phyloP scores from a whole-genome alignment of 2,113 vertebrate species.

The Microcebus ravelobensis region DNA sequence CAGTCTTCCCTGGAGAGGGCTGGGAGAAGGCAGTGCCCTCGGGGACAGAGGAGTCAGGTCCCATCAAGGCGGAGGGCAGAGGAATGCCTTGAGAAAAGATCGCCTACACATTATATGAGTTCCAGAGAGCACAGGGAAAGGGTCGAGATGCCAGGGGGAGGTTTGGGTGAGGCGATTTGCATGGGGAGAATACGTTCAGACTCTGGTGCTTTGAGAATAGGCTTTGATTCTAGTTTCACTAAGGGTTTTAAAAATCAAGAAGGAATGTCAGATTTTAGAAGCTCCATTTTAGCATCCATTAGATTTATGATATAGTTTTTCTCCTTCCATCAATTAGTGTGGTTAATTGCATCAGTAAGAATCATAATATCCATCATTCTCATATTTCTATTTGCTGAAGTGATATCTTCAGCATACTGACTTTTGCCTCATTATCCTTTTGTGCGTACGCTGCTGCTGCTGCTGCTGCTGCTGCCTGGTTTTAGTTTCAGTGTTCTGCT shows the following conservation, averaged over 20 bases:
- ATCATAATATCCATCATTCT: no score
- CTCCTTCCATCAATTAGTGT: neutral
- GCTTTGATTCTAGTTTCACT: no score
- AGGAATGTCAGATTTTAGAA: neutral
- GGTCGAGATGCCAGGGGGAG: no score
- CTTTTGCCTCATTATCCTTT: neutral
- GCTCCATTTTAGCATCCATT: neutral
- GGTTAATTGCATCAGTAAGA: neutral
- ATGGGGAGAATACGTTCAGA: no score
- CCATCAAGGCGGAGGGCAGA: neutral
- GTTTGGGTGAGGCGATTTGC: no score
- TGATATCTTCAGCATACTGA: neutral
- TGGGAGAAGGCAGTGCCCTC: no score
- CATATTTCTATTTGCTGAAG: neutral
- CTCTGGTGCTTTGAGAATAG: no score
- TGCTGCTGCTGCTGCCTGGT: neutral
- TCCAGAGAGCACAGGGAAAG: neutral
- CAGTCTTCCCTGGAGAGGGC: neutral
- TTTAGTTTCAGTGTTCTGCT: neutral
- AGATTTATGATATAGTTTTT: neutral
- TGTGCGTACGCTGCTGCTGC: no score
- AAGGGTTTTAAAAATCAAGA: no score
- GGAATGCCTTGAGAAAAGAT: neutral
- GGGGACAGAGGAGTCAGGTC: neutral
- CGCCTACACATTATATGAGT: neutral